A percentile compares a stretch with the other conserved stretches of the same genome.
These are phyloP conservation scores for Anser cygnoides DNA, from an alignment of 2,113 vertebrate species.

Conservation along the genomic window DNA sequence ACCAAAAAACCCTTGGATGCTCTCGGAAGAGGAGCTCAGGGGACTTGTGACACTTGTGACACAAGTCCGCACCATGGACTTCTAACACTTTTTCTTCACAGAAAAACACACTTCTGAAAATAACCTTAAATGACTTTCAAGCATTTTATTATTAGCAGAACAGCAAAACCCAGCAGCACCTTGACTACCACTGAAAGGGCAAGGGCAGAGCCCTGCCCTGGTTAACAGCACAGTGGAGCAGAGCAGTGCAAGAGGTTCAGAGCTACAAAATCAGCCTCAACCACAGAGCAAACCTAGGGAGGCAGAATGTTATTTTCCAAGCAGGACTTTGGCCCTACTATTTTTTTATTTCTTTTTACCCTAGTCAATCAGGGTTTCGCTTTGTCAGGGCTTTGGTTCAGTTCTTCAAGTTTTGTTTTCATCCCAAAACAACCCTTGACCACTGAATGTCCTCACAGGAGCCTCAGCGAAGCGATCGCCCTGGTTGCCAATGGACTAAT, in stretches of 20 bases:
- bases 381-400: background rate
- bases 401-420: background rate
- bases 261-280: background rate
- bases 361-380: background rate
- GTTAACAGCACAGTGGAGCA: background rate
- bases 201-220: background rate
- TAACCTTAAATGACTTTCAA: background rate
- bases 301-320: background rate
- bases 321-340: background rate
- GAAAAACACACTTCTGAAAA: background rate
- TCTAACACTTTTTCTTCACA: background rate
- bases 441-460: background rate
- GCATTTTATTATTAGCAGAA: background rate
- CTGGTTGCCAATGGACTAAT: background rate
- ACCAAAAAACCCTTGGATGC: background rate
- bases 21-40: background rate
- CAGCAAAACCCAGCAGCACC: background rate
- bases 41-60: background rate
- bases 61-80: background rate
- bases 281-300: background rate
- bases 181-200: background rate
- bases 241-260: background rate
- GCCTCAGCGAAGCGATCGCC: background rate
- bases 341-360: background rate
- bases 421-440: background rate